phyloP scores from a whole-genome alignment of 2,888 invertebrate genomes.

The Drosophila parthenogenetica region DNA sequence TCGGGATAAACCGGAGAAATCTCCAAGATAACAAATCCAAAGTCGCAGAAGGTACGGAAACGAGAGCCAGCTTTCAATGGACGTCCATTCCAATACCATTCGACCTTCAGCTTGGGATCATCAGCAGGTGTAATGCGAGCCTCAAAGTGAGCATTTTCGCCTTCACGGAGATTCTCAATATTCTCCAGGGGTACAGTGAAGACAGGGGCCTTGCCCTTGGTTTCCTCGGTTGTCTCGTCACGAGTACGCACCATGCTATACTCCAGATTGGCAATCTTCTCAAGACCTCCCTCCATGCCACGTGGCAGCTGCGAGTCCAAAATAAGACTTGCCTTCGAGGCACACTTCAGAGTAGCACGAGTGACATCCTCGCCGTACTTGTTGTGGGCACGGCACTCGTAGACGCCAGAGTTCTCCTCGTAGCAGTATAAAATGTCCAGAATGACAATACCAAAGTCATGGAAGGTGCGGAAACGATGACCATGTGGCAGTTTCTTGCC shows the following conservation, averaged over 20 bases:
- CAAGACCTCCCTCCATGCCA: slow-evolving; percentile 97
- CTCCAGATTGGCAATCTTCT: slow-evolving; percentile 96
- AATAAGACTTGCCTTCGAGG: slow-evolving; percentile 95
- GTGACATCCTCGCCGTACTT: slow-evolving; percentile 95
- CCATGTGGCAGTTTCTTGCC: slow-evolving; percentile 96
- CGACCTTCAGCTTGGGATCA: slow-evolving; percentile 95
- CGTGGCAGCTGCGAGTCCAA: slow-evolving; percentile 96
- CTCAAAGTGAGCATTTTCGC: slow-evolving; percentile 96
- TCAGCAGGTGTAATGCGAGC: slow-evolving; percentile 95
- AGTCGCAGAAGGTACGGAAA: slow-evolving; percentile 98
- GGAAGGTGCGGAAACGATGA: slow-evolving; percentile 98
- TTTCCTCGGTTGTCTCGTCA: slow-evolving; percentile 90
- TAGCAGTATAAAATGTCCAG: slow-evolving; percentile 98
- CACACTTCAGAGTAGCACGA: slow-evolving; percentile 93
- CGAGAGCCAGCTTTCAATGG: slow-evolving; percentile 94
- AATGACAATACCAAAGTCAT: slow-evolving; percentile 98
- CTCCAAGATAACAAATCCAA: slow-evolving; percentile 98
- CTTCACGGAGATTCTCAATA: slow-evolving; percentile 94
- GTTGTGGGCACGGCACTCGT: slow-evolving; percentile 96
- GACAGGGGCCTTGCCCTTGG: slow-evolving; percentile 93
- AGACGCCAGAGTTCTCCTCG: slow-evolving; percentile 97
- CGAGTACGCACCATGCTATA: slow-evolving; percentile 93
- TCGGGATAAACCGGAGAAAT: slow-evolving; percentile 98
- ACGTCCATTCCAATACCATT: slow-evolving; percentile 98
- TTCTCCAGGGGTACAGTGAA: slow-evolving; percentile 96